phyloP scores from a whole-genome alignment of 2,888 invertebrate species.

The Acronicta aceris region DNA sequence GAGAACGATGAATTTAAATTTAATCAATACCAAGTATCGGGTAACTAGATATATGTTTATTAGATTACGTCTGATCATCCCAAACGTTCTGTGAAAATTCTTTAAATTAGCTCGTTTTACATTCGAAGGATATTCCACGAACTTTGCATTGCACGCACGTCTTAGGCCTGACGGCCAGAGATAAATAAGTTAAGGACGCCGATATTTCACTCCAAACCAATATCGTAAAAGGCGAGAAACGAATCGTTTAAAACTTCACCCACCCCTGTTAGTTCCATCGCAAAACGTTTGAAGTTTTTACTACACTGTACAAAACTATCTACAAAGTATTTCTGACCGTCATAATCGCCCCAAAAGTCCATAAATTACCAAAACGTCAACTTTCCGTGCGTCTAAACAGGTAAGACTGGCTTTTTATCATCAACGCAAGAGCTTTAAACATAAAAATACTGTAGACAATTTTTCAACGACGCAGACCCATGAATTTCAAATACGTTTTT shows the following conservation, averaged over 20 bases:
- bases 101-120: slow-evolving; percentile 73
- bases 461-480: slow-evolving; percentile 81
- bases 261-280: slow-evolving; percentile 44
- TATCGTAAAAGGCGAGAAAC: slow-evolving; percentile 77
- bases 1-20: neutral
- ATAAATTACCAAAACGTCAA: slow-evolving; percentile 64
- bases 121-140: slow-evolving; percentile 67
- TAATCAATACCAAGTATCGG: slow-evolving; percentile 19
- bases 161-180: slow-evolving; percentile 70
- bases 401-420: slow-evolving; percentile 72
- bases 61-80: slow-evolving; percentile 61
- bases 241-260: slow-evolving; percentile 68
- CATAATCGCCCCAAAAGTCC: slow-evolving; percentile 57
- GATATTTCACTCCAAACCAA: slow-evolving; percentile 83
- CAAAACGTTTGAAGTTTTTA: slow-evolving; percentile 40
- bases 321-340: slow-evolving; percentile 36
- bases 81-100: slow-evolving; percentile 61
- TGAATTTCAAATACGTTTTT: slow-evolving; percentile 86
- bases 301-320: slow-evolving; percentile 21
- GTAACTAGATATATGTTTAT: slow-evolving; percentile 43
- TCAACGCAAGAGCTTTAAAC: slow-evolving; percentile 75
- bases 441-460: slow-evolving; percentile 81
- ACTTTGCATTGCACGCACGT: slow-evolving; percentile 79
- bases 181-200: slow-evolving; percentile 81
- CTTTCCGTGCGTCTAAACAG: slow-evolving; percentile 66